A percentile compares a stretch with the other conserved stretches of the same genome.
Conservation (phyloP, 1,140 invertebrate species). For the Hydropsyche tenuis region DNA sequence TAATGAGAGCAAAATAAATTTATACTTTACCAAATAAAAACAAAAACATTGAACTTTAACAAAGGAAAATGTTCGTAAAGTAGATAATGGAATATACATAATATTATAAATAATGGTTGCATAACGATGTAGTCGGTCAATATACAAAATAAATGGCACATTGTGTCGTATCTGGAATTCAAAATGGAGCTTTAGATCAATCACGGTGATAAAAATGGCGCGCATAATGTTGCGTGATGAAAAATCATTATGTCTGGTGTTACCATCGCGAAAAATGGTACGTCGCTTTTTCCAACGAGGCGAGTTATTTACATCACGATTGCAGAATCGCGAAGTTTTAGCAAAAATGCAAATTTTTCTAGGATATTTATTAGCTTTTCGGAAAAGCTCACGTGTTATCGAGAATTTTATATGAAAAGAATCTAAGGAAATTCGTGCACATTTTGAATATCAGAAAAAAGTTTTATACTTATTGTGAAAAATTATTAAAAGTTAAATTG, state of each 20-base stretch:
- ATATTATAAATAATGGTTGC: no score
- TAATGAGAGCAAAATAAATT: no score
- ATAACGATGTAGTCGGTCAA: background rate
- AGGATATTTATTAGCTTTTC: background rate
- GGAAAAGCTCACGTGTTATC: background rate
- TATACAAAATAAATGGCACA: background rate
- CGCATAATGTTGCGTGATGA: background rate
- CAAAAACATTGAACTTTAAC: no score
- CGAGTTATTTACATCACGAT: background rate
- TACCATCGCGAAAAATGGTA: background rate
- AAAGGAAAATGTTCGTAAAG: no score
- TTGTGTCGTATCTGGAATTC: background rate
- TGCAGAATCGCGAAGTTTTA: background rate
- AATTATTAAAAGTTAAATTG: no score
- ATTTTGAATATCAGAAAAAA: no score
- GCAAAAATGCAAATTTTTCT: background rate
- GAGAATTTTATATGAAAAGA: background rate
- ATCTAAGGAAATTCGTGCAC: background rate
- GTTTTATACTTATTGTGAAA: no score
- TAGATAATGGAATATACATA: no score
- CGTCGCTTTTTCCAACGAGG: background rate
- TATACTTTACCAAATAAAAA: no score
- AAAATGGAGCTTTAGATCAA: no score
- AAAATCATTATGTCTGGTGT: constrained; percentile 4
- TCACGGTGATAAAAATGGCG: no score